Evolutionary conservation across 2,113 vertebrate species (phyloP), one percentile per base, ranked within the genome.

Genomic region (Scartelaos histophorus): DNA sequence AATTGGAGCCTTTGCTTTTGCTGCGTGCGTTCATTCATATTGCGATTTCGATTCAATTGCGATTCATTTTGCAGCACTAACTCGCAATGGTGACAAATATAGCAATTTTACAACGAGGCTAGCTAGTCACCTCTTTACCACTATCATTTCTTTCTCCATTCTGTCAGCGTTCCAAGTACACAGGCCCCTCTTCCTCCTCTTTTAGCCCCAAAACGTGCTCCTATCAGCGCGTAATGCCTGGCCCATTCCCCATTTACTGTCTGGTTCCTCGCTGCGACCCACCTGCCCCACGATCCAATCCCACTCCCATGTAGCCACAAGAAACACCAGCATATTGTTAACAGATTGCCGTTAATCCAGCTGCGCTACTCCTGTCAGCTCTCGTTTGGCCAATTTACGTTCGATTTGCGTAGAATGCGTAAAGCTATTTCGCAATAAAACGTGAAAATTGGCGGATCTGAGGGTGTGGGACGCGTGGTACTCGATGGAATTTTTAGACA

Each of bases 291-390:
- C 72, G 73, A 34, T 58, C 60, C 66, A 79, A 29, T 74, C 87
- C 78, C 66, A 71, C 71, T 78, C 49, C 74, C 69, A 74, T 43
- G 72, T 24, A 67, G 75, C 17, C 77, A 72, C 24, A 70, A 54
- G 60, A 65, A 80, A 66, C 0, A 71, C 49, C 61, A 67, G 24
- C 51, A 29, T 76, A 24, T 81, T 53, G 73, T 78, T 83, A 81
- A 75, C 87, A 90, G 85, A 91, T 82, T 85, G 85, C 24, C 66
- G 84, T 84, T 86, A 89, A 90, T 90, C 87, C 84, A 54, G 69
- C 73, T 66, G 82, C 17, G 35, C 17, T 77, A 43, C 77, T 73
- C 54, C 60, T 88, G 79, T 78, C 83, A 84, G 65, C 83, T 75
- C 83, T 79, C 72, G 72, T 89, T 89, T 76, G 85, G 86, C 85